Evolutionary conservation across 2,797 vertebrate species (phyloP).

Genomic region (Aulostomus chinensis): DNA sequence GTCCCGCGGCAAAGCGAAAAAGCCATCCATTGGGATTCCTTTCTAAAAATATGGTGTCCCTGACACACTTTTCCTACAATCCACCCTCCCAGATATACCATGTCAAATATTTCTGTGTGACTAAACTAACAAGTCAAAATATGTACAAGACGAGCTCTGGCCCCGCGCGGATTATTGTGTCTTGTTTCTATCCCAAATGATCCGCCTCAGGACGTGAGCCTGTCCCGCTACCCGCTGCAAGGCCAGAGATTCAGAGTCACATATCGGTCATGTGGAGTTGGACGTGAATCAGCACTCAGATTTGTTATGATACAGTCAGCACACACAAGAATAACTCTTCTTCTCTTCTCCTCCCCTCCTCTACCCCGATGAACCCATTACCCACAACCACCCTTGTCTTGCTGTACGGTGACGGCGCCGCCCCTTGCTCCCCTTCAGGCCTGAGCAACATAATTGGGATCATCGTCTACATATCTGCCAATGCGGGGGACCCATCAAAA

Average conservation of each 20-base stretch:
- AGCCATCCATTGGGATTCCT: conserved; percentile 70
- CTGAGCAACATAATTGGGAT: conserved; percentile 99
- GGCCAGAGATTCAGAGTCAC: too few species aligned
- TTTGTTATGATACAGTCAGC: too few species aligned
- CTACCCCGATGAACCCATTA: conserved; percentile 5
- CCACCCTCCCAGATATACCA: too few species aligned
- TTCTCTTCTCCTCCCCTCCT: conserved; percentile 4
- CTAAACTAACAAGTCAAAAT: conserved; percentile 47
- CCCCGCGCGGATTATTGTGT: too few species aligned
- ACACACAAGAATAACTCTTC: conserved; percentile 4
- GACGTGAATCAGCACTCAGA: too few species aligned
- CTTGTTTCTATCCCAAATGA: too few species aligned
- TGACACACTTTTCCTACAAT: conserved; percentile 78
- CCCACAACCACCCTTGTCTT: conserved; percentile 3
- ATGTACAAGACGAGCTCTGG: conserved; percentile 1
- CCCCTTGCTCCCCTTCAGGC: conserved; percentile 74
- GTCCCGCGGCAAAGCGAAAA: conserved; percentile 72
- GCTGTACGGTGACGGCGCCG: background rate
- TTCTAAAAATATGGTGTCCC: conserved; percentile 82
- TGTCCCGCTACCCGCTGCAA: too few species aligned
- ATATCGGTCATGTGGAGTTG: too few species aligned
- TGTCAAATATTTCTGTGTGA: conserved; percentile 59
- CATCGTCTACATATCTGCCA: conserved; percentile 99
- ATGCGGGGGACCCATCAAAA: conserved; percentile 96
- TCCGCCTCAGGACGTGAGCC: too few species aligned